Evolutionary conservation across 2,113 vertebrate species (phyloP).

Genomic region (Galbula dea): DNA sequence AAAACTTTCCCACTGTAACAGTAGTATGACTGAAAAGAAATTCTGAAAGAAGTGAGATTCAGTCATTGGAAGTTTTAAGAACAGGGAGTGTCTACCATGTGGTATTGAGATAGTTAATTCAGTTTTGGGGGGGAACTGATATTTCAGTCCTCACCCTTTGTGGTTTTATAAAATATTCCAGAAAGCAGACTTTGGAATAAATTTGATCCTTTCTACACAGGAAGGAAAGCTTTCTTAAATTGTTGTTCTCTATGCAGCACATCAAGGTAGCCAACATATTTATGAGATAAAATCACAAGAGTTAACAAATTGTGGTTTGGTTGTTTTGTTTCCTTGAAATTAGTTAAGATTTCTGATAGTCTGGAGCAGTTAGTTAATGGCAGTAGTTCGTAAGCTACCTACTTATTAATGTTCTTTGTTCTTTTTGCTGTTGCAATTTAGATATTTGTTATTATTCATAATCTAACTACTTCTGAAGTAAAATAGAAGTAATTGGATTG

Average conservation of each 20-base stretch:
- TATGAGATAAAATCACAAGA: neutral
- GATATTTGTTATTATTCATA: neutral
- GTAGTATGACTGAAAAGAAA: neutral
- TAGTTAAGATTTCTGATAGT: neutral
- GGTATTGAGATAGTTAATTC: neutral
- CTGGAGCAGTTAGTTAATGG: neutral
- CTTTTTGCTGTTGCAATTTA: neutral
- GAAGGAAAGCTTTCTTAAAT: neutral
- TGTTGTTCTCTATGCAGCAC: neutral
- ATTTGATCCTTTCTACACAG: neutral
- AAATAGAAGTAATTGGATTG: neutral
- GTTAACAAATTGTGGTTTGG: neutral
- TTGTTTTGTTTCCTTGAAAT: neutral
- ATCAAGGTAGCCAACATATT: neutral
- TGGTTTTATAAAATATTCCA: neutral
- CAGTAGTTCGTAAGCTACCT: neutral
- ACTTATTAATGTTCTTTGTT: neutral
- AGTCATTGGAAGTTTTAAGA: neutral
- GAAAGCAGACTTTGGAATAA: neutral
- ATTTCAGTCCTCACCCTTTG: neutral
- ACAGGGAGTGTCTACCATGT: neutral
- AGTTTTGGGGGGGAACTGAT: neutral
- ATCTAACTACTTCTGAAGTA: neutral
- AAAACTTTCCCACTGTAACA: neutral
- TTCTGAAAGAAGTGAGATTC: neutral